Evolutionary conservation across 2,888 invertebrate genomes (phyloP), one percentile per base, ranked within the genome.

Genomic region (Mantis religiosa): DNA sequence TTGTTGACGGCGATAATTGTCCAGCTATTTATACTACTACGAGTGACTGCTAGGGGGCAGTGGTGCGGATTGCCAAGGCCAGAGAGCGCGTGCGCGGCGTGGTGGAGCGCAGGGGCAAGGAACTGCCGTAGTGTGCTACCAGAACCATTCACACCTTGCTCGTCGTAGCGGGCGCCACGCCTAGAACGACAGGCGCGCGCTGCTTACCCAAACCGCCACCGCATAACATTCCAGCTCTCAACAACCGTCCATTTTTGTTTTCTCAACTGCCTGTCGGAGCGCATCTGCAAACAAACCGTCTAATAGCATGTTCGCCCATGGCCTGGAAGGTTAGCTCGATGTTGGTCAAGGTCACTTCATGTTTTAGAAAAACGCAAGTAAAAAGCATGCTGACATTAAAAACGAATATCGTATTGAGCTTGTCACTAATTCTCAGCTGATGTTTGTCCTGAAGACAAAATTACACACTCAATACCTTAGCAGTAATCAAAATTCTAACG

Each of bases 1-100:
- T 71, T 71, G 54, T 71, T 71, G 54, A 71, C 54, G 54, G 54
- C 54, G 54, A 71, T 71, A 71, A 71, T 71, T 71, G 54, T 71
- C 54, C 54, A 71, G 54, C 54, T 71, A 71, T 71, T 71, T 71
- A 71, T 71, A 71, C 54, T 71, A 71, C 83, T 83, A 34, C 28
- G 28, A 83, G 28, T 83, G 28, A 30, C 83, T 34, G 83, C 83
- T 28, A 30, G 28, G 83, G 34, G 83, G 34, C 83, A 83, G 83
- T 71, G 83, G 83, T 34, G 83, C 54, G 84, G 82, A 81, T 84
- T 88, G 54, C 88, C 88, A 88, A 88, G 88, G 88, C 84, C 88
- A 88, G 41, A 41, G 34, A 34, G 34, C 54, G 54, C 54, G 25
- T 71, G 54, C 54, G 54, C 54, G 15, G 20, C 54, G 54, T 20